Evolutionary conservation across 2,797 vertebrate species (phyloP).

Genomic region (Otus scops): DNA sequence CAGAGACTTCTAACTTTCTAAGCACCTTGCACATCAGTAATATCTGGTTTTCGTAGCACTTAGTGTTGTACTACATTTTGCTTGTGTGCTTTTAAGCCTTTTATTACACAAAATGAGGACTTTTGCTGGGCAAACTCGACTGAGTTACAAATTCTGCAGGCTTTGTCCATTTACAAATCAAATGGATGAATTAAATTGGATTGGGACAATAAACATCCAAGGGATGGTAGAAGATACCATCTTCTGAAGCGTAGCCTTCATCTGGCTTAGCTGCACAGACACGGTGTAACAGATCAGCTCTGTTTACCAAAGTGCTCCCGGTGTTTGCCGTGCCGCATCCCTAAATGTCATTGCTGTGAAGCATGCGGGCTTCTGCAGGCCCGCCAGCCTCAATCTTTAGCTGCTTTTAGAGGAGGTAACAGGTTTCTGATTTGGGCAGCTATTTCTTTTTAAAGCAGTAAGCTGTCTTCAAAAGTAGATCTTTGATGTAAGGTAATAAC

Average conservation of each 20-base stretch:
- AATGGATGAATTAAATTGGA: not conserved
- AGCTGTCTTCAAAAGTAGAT: not conserved
- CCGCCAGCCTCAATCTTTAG: not conserved
- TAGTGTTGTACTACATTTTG: not conserved
- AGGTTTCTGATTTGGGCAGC: not conserved
- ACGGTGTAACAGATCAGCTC: not conserved
- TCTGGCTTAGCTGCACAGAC: not conserved
- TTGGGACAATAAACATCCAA: not conserved
- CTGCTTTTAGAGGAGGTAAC: not conserved
- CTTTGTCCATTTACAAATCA: not conserved
- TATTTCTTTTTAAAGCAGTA: not conserved
- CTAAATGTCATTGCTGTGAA: not conserved
- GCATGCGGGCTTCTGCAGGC: fast-evolving
- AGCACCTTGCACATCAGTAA: not conserved
- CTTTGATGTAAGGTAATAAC: not conserved
- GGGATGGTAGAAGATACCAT: not conserved
- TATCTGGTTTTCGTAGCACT: not conserved
- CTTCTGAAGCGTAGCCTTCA: not conserved
- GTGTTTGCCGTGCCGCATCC: not conserved
- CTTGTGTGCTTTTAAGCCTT: not conserved
- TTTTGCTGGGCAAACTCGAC: not conserved
- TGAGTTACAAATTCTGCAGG: not conserved
- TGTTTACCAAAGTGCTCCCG: not conserved
- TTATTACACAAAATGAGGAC: not conserved
- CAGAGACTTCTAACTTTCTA: not conserved